phyloP scores from a whole-genome alignment of 2,888 invertebrate genomes.

The Tineola bisselliella region DNA sequence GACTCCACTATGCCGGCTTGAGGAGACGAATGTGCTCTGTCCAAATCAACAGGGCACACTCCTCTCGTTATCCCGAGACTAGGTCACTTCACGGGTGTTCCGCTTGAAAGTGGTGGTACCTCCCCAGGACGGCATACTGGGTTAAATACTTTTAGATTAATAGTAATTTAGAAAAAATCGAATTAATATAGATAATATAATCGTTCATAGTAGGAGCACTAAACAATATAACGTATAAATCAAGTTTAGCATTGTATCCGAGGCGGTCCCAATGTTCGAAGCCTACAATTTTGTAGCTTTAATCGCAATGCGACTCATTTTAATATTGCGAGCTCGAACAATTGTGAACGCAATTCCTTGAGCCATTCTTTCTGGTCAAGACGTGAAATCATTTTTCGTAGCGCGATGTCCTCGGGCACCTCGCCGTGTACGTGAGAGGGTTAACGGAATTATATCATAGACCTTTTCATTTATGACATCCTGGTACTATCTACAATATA shows the following conservation, averaged over 20 bases:
- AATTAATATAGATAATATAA: no score
- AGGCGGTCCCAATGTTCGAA: constrained; percentile 4
- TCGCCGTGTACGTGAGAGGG: constrained; percentile 17
- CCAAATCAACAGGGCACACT: no score
- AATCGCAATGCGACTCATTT: constrained; percentile 19
- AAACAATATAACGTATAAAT: constrained; percentile 12
- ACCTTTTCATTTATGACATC: constrained; percentile 5
- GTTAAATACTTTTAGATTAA: no score
- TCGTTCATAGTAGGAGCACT: neutral
- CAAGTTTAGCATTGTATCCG: constrained; percentile 1
- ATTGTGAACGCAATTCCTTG: constrained; percentile 17
- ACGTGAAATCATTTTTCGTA: constrained; percentile 19
- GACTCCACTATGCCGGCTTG: no score
- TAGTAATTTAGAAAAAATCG: no score
- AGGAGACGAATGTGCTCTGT: no score
- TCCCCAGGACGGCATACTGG: no score
- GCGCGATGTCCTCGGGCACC: neutral
- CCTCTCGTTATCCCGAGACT: no score
- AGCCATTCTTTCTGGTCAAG: constrained; percentile 21
- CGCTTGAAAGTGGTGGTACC: no score
- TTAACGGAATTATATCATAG: constrained; percentile 14
- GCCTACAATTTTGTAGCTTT: constrained; percentile 13
- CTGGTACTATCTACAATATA: neutral
- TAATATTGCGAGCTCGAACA: constrained; percentile 17
- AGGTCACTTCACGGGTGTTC: no score